These are phyloP conservation scores for Rhopalosiphum padi DNA, from an alignment of 1,140 invertebrate species.

Conservation along the genomic window DNA sequence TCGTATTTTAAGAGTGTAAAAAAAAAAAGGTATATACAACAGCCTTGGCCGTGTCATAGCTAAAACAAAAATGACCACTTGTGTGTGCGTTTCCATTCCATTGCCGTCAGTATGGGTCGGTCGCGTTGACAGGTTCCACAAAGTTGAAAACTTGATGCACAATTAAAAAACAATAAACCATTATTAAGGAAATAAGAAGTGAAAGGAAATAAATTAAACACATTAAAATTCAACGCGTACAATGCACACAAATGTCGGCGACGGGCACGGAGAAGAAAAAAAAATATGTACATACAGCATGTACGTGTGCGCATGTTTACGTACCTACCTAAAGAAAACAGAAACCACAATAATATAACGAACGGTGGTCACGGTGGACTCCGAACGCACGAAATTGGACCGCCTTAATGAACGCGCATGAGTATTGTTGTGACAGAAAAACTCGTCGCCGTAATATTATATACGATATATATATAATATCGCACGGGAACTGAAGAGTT, in stretches of 20 bases:
- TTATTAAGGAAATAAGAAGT: slow-evolving; percentile 14
- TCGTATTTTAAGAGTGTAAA: background rate
- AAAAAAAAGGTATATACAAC: background rate
- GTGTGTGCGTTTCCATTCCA: slow-evolving; percentile 11
- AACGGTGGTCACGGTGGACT: background rate
- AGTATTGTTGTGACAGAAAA: background rate
- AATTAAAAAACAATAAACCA: slow-evolving; percentile 21
- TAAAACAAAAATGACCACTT: background rate
- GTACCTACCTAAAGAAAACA: slow-evolving; percentile 10
- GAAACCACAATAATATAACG: background rate
- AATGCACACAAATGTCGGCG: background rate
- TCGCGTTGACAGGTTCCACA: background rate
- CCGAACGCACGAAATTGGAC: background rate
- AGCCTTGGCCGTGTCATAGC: background rate
- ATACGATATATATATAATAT: background rate
- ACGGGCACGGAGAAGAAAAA: background rate
- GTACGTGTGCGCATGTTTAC: background rate
- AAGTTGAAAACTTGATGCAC: slow-evolving; percentile 4
- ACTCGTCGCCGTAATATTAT: background rate
- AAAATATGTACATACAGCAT: background rate
- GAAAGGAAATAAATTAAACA: slow-evolving; percentile 25
- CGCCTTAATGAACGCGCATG: background rate
- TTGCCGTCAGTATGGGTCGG: background rate
- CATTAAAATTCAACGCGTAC: slow-evolving; percentile 10
- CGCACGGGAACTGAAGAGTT: background rate